Evolutionary conservation across 2,113 vertebrate genomes (phyloP), one percentile per base, ranked within the genome.

Genomic region (Gymnobelideus leadbeateri): DNA sequence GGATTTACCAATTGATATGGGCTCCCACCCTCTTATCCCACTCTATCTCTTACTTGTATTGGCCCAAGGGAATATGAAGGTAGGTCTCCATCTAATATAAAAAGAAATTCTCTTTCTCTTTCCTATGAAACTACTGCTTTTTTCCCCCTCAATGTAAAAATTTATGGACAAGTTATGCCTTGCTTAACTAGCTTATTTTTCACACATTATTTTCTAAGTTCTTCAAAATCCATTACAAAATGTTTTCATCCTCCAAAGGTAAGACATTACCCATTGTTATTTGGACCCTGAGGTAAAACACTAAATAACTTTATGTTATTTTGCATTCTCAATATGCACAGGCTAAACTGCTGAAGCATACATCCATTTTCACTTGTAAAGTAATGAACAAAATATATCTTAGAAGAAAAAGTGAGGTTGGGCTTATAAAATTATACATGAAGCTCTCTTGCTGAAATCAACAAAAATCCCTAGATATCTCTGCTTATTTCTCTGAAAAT

Each of bases 21-120:
- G 14, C 14, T 77, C 68, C 37, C 68, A 8, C 14, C 1, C 10
- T 14, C 11, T 68, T 68, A 37, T 68, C 28, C 37, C 37, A 77
- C 5, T n/a, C 16, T n/a, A n/a, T n/a, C 37, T 19, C 37, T 77
- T n/a, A n/a, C 37, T n/a, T 77, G 68, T 5, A 37, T 31, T 3
- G 31, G 31, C 12, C 2, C 11, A 68, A n/a, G 50, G 94, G 61
- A 93, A 91, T 77, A 90, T 94, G n/a, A 96, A 53, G 28, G 14
- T 55, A 46, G 14, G 14, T 55, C 3, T 90, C 47, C 57, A 26
- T 55, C 43, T 84, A 11, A 46, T 5, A 95, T 28, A 94, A 68
- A 92, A 51, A 93, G n/a, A 93, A 92, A 93, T 50, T 94, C n/a
- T 95, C 54, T 89, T 90, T 91, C 9, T 68, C 89, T 28, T 90